Percentiles rank a stretch among this genome's conserved stretches.
Conservation (phyloP, 2,888 invertebrate species). For the Pseudeuparius sepicola region DNA sequence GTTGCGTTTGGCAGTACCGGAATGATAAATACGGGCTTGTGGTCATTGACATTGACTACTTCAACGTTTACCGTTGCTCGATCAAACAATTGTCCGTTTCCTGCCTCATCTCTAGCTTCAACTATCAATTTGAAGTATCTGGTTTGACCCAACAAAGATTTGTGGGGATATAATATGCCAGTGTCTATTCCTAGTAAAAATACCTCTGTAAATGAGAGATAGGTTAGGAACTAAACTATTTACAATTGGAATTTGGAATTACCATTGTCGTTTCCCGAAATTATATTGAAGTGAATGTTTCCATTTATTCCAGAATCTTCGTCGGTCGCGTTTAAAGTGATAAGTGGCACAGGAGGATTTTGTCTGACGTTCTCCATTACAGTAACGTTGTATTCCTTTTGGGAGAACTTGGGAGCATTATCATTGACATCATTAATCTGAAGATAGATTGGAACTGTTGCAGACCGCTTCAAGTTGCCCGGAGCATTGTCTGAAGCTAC, state of each 20-base stretch:
- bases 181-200: constrained; percentile 66
- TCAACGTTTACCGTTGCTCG: constrained; percentile 63
- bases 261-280: constrained; percentile 55
- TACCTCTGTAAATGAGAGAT: constrained; percentile 44
- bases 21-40: constrained; percentile 69
- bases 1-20: constrained; percentile 67
- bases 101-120: constrained; percentile 64
- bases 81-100: constrained; percentile 54
- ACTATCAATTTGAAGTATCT: constrained; percentile 42
- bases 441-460: constrained; percentile 69
- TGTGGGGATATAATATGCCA: constrained; percentile 74
- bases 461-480: constrained; percentile 53
- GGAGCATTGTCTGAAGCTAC: constrained; percentile 75
- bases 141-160: constrained; percentile 56
- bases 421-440: constrained; percentile 81
- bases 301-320: constrained; percentile 71
- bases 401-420: constrained; percentile 72
- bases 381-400: constrained; percentile 64
- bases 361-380: constrained; percentile 76
- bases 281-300: constrained; percentile 63
- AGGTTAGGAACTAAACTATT: neutral
- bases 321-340: constrained; percentile 75
- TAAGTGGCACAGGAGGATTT: constrained; percentile 70
- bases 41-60: constrained; percentile 70
- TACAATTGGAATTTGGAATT: constrained; percentile 28